A percentile compares a stretch with the other conserved stretches of the same genome.
Evolutionary conservation across 2,113 vertebrate species (phyloP).

Genomic region (Stercorarius parasiticus): DNA sequence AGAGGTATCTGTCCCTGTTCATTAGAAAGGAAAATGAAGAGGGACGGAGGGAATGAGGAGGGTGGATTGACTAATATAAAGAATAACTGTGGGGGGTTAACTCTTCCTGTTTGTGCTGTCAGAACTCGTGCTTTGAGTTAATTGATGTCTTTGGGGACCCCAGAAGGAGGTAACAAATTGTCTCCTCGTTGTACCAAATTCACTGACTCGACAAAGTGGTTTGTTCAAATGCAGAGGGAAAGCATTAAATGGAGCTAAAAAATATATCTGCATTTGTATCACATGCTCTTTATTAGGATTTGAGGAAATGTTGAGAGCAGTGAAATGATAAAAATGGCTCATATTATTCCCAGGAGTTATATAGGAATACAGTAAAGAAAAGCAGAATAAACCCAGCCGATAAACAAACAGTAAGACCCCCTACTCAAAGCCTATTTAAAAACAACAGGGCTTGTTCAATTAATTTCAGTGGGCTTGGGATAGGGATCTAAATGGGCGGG

Average conservation of each 20-base stretch:
- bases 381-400: neutral
- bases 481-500: neutral
- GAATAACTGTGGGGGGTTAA: constrained; percentile 72
- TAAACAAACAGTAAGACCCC: neutral
- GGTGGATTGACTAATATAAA: constrained; percentile 71
- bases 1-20: constrained; percentile 62
- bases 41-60: constrained; percentile 56
- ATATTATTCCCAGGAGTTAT: neutral
- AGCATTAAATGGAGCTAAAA: constrained; percentile 30
- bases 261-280: neutral
- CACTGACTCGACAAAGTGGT: constrained; percentile 30
- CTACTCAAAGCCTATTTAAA: neutral
- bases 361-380: neutral
- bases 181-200: constrained; percentile 46
- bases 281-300: neutral
- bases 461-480: neutral
- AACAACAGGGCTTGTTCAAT: neutral
- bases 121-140: constrained; percentile 68
- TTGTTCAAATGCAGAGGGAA: constrained; percentile 13
- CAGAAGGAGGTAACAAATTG: constrained; percentile 69
- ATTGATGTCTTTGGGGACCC: constrained; percentile 72
- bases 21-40: constrained; percentile 71
- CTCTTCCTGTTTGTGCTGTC: constrained; percentile 69
- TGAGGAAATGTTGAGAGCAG: neutral
- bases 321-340: neutral